Evolutionary conservation across 1,140 invertebrate species (phyloP).

Genomic region (Dreissena rostriformis): DNA sequence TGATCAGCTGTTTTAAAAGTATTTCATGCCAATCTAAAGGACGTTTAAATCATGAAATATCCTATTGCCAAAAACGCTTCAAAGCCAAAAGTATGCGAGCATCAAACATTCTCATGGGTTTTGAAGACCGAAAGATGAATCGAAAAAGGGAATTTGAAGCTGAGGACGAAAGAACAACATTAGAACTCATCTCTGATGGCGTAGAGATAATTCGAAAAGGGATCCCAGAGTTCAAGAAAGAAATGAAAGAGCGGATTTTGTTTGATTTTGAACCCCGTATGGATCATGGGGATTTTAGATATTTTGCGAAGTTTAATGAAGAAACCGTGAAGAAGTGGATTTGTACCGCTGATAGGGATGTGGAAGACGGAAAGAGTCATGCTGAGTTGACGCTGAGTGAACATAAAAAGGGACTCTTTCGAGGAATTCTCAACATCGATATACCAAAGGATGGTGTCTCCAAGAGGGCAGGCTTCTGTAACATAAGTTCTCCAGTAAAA

Average conservation of each 20-base stretch:
- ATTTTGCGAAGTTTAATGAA: constrained; percentile 77
- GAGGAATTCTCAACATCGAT: constrained; percentile 87
- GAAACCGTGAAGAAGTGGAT: constrained; percentile 88
- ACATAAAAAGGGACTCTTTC: constrained; percentile 89
- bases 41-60: neutral
- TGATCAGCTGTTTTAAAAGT: too few species aligned
- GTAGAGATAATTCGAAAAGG: constrained; percentile 86
- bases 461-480: constrained; percentile 89
- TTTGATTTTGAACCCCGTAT: constrained; percentile 84
- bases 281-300: constrained; percentile 78
- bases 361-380: constrained; percentile 89
- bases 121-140: too few species aligned
- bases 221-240: constrained; percentile 86
- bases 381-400: constrained; percentile 85
- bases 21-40: too few species aligned
- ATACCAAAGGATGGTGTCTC: constrained; percentile 91
- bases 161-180: constrained; percentile 16
- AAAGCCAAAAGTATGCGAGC: too few species aligned
- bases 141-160: too few species aligned
- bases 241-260: constrained; percentile 86
- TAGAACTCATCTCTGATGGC: constrained; percentile 80
- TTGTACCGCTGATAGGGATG: constrained; percentile 89
- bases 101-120: too few species aligned
- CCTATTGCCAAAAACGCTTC: neutral
- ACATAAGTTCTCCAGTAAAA: constrained; percentile 86